Conservation (phyloP, 2,888 invertebrate species). For the Cremastinae sp. region DNA sequence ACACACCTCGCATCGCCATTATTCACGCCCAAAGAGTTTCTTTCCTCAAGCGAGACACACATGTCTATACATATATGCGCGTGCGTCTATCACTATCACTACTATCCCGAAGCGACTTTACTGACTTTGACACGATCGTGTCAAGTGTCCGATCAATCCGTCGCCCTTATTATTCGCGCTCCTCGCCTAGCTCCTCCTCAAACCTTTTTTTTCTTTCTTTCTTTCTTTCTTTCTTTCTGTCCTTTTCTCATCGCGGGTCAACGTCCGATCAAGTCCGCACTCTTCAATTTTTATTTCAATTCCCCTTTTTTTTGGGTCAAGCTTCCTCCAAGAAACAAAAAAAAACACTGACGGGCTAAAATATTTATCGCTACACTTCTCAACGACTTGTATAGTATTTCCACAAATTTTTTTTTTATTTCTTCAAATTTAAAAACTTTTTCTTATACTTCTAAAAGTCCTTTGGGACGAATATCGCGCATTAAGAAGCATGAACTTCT, state of each 20-base stretch:
- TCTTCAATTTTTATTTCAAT: no score
- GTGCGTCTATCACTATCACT: no score
- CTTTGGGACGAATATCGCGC: slow-evolving; percentile 27
- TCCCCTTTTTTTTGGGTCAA: no score
- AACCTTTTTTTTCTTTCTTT: no score
- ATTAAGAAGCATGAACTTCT: slow-evolving; percentile 24
- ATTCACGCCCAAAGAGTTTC: slow-evolving; percentile 17
- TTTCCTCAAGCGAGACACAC: not conserved
- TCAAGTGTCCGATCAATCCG: slow-evolving; percentile 21
- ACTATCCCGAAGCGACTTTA: not conserved
- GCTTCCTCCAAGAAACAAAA: slow-evolving; percentile 4
- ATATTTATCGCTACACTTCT: no score
- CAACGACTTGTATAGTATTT: no score
- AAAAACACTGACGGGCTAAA: slow-evolving; percentile 23
- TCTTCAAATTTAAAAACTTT: not conserved
- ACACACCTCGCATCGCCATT: no score
- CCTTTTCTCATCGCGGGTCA: no score
- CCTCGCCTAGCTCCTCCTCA: no score
- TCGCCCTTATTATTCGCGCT: not conserved
- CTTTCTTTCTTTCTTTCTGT: no score
- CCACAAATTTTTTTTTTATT: no score
- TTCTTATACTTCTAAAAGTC: not conserved
- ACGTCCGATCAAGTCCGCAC: not conserved
- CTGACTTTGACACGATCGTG: slow-evolving; percentile 5
- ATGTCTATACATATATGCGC: slow-evolving; percentile 1